Conservation (phyloP, 2,113 vertebrate species). For the Scalopus aquaticus region DNA sequence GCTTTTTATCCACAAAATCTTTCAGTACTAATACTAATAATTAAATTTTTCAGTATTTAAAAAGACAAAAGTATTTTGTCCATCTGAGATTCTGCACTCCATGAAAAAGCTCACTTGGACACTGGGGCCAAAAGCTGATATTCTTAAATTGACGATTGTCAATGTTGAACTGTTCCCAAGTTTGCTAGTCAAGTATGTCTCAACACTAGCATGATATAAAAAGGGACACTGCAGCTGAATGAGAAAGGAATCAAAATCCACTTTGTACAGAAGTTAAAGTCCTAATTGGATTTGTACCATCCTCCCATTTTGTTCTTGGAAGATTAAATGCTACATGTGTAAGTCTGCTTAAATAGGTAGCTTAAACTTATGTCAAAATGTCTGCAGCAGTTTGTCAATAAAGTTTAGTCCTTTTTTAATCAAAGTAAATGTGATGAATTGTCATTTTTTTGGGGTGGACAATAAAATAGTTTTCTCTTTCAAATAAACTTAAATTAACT, state of each 20-base stretch:
- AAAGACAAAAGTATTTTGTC: conserved; percentile 73
- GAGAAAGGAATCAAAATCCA: conserved; percentile 83
- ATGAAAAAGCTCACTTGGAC: conserved; percentile 66
- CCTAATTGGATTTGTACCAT: conserved; percentile 91
- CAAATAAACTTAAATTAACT: conserved; percentile 84
- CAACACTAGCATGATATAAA: conserved; percentile 87
- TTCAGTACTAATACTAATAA: conserved; percentile 69
- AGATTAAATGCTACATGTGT: conserved; percentile 92
- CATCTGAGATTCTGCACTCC: conserved; percentile 75
- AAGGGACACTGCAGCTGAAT: conserved; percentile 93
- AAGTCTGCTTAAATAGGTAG: conserved; percentile 97
- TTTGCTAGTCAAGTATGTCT: conserved; percentile 85
- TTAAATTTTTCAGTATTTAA: conserved; percentile 74
- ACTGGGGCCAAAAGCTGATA: conserved; percentile 59
- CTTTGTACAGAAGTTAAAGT: conserved; percentile 93
- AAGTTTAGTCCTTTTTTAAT: conserved; percentile 98
- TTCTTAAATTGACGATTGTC: conserved; percentile 62
- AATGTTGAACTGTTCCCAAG: conserved; percentile 70
- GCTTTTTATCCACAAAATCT: conserved; percentile 68
- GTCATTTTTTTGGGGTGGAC: conserved; percentile 92
- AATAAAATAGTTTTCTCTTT: conserved; percentile 86
- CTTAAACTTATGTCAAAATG: conserved; percentile 95
- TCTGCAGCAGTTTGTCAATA: conserved; percentile 98
- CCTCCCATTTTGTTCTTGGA: conserved; percentile 90
- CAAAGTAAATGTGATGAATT: conserved; percentile 94